phyloP scores from a whole-genome alignment of 1,140 invertebrate species.

The Cataglyphis hispanica region DNA sequence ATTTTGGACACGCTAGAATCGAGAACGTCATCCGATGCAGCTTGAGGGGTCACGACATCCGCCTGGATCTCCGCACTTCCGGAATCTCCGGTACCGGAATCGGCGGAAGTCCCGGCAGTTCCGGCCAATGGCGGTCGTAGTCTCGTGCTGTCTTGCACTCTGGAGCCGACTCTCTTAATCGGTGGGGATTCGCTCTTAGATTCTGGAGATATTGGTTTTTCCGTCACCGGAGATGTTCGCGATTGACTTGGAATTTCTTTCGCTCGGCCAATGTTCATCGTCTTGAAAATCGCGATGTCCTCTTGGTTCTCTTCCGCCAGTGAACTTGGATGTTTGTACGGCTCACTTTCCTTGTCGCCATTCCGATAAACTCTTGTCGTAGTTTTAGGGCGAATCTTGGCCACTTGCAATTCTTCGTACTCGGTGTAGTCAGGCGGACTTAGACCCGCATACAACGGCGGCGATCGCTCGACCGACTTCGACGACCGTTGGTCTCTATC shows the following conservation, averaged over 20 bases:
- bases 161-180: conserved; percentile 2
- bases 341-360: background rate
- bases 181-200: background rate
- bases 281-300: background rate
- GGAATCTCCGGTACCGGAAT: conserved; percentile 84
- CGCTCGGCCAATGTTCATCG: too few relatives aligned
- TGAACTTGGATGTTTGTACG: too few relatives aligned
- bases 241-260: background rate
- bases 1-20: conserved; percentile 1
- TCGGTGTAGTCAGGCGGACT: conserved; percentile 65
- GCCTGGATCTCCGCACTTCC: conserved; percentile 83
- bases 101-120: conserved; percentile 81
- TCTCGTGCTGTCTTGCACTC: conserved; percentile 77
- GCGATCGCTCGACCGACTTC: conserved; percentile 45
- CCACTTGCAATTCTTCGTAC: conserved; percentile 64
- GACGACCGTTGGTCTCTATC: background rate
- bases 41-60: conserved; percentile 70
- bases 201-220: conserved; percentile 25
- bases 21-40: conserved; percentile 33
- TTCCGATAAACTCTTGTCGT: conserved; percentile 37
- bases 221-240: background rate
- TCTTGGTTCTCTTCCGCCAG: background rate
- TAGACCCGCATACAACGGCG: conserved; percentile 65
- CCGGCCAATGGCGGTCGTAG: conserved; percentile 80
- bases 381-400: conserved; percentile 73